Evolutionary conservation across 2,797 vertebrate species (phyloP).

Genomic region (Scleropages formosus): DNA sequence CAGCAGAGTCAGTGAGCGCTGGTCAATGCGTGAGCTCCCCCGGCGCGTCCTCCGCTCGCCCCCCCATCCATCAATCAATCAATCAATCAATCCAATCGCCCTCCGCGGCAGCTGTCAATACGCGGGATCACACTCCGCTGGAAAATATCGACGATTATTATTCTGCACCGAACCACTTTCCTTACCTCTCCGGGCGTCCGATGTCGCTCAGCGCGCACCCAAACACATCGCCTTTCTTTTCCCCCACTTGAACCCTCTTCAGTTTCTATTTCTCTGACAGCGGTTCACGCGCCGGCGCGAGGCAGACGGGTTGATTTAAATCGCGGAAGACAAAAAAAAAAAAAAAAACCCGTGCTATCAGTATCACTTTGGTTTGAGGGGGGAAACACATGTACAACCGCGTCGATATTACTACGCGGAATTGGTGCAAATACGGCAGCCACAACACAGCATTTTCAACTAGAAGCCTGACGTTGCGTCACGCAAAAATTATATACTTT

Average conservation of each 20-base stretch:
- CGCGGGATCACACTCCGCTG: slow-evolving; percentile 6
- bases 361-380: neutral
- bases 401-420: neutral
- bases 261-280: slow-evolving; percentile 1
- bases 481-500: neutral
- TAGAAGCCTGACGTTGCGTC: neutral
- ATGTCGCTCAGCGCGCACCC: neutral
- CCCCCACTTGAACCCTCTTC: slow-evolving; percentile 6
- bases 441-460: neutral
- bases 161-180: neutral
- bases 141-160: neutral
- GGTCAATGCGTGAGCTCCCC: neutral
- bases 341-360: no score
- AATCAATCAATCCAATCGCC: slow-evolving; percentile 4
- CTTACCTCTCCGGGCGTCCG: slow-evolving; percentile 34
- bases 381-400: neutral
- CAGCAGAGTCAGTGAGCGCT: no score
- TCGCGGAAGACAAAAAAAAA: no score
- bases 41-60: no score
- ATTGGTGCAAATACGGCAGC: neutral
- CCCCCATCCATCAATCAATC: neutral
- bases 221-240: neutral
- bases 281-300: slow-evolving; percentile 16
- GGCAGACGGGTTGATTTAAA: neutral
- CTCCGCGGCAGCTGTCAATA: neutral